Conservation (phyloP, 2,888 invertebrate species). For the Fragum fragum region DNA sequence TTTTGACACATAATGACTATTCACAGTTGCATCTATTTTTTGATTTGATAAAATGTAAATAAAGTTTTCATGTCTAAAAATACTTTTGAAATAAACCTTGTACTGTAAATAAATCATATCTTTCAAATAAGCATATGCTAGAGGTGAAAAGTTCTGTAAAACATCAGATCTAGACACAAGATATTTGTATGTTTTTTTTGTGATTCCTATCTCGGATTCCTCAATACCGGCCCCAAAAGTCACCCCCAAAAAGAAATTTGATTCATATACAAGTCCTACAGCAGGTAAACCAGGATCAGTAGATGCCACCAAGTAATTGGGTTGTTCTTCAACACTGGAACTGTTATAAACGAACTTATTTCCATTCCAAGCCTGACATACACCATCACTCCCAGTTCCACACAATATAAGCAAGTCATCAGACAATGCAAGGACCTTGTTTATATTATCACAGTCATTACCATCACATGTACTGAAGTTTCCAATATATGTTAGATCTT, state of each 20-base stretch:
- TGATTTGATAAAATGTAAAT: slow-evolving; percentile 42
- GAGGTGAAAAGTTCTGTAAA: not conserved
- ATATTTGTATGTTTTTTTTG: not conserved
- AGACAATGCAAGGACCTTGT: slow-evolving; percentile 26
- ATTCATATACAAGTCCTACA: slow-evolving; percentile 1
- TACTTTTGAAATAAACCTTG: slow-evolving; percentile 23
- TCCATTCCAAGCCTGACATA: slow-evolving; percentile 26
- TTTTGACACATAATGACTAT: slow-evolving; percentile 11
- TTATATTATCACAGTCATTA: slow-evolving; percentile 32
- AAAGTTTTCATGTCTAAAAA: slow-evolving; percentile 11
- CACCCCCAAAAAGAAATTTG: slow-evolving; percentile 23
- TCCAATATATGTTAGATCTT: not conserved
- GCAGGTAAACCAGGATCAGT: slow-evolving; percentile 17
- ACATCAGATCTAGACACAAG: not conserved
- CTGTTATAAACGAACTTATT: not conserved
- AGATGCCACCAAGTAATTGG: slow-evolving; percentile 8
- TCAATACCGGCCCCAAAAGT: slow-evolving; percentile 17
- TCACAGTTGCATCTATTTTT: not conserved
- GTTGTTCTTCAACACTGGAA: not conserved
- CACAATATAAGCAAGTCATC: slow-evolving; percentile 15
- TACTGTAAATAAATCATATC: not conserved
- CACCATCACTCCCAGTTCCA: slow-evolving; percentile 34
- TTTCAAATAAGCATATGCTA: not conserved
- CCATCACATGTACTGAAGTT: slow-evolving; percentile 12
- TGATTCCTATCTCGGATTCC: not conserved